Conservation (phyloP, 2,113 vertebrate genomes). For the Leuciscus idus region DNA sequence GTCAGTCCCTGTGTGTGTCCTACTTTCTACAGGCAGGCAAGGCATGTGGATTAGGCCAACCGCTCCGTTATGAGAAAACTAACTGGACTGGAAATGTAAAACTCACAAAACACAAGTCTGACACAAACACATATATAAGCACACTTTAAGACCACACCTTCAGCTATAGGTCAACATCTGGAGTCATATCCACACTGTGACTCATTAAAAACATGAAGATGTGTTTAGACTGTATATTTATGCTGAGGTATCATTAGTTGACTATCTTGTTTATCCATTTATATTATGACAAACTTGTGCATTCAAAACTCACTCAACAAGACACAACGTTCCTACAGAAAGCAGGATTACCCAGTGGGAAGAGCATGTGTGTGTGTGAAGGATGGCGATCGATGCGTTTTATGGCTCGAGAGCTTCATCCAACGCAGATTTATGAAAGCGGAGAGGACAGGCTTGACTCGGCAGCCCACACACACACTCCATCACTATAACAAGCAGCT, state of each 20-base stretch:
- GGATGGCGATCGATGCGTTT: slow-evolving; percentile 73
- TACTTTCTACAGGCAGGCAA: slow-evolving; percentile 26
- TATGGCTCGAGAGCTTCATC: slow-evolving; percentile 70
- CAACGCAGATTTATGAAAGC: slow-evolving; percentile 77
- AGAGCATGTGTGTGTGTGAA: slow-evolving; percentile 62
- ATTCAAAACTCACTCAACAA: slow-evolving; percentile 40
- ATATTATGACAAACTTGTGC: neutral
- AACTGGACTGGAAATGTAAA: neutral
- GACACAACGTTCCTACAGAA: slow-evolving; percentile 33
- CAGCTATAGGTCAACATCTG: slow-evolving; percentile 19
- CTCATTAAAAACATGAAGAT: slow-evolving; percentile 5
- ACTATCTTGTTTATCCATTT: slow-evolving; percentile 16
- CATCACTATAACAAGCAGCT: slow-evolving; percentile 75
- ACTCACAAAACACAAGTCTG: neutral
- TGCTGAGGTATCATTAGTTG: neutral
- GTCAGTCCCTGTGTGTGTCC: slow-evolving; percentile 40
- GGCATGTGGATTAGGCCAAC: neutral
- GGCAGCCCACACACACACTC: slow-evolving; percentile 65
- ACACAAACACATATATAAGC: neutral
- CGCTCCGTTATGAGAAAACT: neutral
- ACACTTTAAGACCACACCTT: neutral
- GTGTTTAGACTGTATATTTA: neutral
- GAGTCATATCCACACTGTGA: neutral
- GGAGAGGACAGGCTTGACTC: slow-evolving; percentile 65
- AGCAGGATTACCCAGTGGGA: slow-evolving; percentile 37